These are phyloP conservation scores for Neodon shergylaensis DNA, from an alignment of 2,113 vertebrate species.

Conservation along the genomic window DNA sequence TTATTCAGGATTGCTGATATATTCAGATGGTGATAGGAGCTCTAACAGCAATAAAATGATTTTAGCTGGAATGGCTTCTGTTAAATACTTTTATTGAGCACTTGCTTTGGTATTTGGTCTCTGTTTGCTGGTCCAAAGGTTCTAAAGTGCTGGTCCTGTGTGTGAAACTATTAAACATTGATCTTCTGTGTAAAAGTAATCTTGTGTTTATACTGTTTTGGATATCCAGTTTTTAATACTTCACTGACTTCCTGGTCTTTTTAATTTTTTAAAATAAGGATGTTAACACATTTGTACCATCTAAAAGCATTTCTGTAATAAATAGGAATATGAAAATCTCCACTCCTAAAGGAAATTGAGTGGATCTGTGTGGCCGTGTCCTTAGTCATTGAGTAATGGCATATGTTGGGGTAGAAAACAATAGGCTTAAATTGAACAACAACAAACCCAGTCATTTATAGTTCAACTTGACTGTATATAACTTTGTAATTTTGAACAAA, in stretches of 20 bases:
- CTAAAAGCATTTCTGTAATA: slow-evolving; percentile 47
- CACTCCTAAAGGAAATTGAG: background rate
- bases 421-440: background rate
- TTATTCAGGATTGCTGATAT: slow-evolving; percentile 2
- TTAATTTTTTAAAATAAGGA: background rate
- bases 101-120: slow-evolving; percentile 11
- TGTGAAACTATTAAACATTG: slow-evolving; percentile 28
- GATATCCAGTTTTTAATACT: slow-evolving; percentile 52
- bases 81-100: background rate
- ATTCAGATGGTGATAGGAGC: background rate
- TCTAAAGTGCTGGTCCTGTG: background rate
- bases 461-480: slow-evolving; percentile 6
- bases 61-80: slow-evolving; percentile 21
- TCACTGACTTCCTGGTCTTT: slow-evolving; percentile 47
- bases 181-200: background rate
- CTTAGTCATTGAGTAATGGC: slow-evolving; percentile 8
- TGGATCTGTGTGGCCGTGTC: background rate
- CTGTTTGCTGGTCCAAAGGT: background rate
- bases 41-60: background rate
- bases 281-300: slow-evolving; percentile 30
- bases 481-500: slow-evolving; percentile 22
- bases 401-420: slow-evolving; percentile 1
- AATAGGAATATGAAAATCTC: slow-evolving; percentile 18
- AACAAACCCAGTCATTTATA: background rate
- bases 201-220: slow-evolving; percentile 19